phyloP scores from a whole-genome alignment of 2,797 vertebrate genomes.

The Dryobates pubescens region DNA sequence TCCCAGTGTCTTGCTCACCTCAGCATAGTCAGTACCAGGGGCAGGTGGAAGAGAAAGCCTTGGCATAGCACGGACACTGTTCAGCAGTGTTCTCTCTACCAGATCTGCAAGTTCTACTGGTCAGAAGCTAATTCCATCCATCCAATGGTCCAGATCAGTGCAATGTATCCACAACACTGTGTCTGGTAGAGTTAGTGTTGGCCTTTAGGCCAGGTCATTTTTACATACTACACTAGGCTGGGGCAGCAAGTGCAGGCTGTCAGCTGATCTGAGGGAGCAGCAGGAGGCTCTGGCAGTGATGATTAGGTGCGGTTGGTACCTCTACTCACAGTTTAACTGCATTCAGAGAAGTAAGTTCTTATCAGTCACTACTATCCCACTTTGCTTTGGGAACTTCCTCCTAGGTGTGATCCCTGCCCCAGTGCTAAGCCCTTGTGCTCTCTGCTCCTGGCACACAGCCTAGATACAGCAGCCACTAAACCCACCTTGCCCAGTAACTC shows the following conservation, averaged over 20 bases:
- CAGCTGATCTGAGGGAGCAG: background rate
- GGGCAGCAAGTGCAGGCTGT: background rate
- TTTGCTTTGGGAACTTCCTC: background rate
- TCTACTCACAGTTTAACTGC: background rate
- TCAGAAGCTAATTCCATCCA: background rate
- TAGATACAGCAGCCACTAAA: background rate
- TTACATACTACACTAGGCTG: background rate
- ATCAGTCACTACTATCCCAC: background rate
- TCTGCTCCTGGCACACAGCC: background rate
- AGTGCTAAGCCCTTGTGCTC: background rate
- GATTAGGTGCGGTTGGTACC: background rate
- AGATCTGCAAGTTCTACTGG: background rate
- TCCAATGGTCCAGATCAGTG: background rate
- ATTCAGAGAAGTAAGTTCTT: background rate
- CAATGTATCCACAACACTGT: background rate
- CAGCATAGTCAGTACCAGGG: background rate
- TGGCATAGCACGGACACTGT: background rate
- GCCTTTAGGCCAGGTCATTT: background rate
- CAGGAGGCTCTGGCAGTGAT: background rate
- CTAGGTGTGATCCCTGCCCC: background rate
- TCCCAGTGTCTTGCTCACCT: background rate
- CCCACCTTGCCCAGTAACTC: background rate
- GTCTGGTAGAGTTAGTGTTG: background rate
- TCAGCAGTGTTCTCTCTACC: background rate
- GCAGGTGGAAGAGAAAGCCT: background rate